These are phyloP conservation scores for Gerris lacustris DNA, from an alignment of 2,888 invertebrate genomes.

Conservation along the genomic window DNA sequence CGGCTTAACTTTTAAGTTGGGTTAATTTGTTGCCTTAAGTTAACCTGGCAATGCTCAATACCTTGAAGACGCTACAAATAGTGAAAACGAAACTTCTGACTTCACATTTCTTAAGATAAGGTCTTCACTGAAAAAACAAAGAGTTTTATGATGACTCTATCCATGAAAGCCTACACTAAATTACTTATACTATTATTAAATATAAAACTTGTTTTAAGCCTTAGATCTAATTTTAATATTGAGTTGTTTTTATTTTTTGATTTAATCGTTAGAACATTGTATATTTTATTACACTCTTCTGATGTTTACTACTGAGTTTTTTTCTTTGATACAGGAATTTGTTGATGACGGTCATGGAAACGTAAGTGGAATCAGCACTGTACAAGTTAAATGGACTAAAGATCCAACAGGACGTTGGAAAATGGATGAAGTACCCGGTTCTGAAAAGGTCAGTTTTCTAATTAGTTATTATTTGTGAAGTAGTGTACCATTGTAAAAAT, in stretches of 20 bases:
- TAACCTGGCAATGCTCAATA: too few species aligned
- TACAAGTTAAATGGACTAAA: constrained; percentile 87
- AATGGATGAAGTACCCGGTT: constrained; percentile 73
- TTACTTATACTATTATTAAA: not conserved
- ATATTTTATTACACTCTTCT: not conserved
- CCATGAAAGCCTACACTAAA: too few species aligned
- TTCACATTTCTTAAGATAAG: too few species aligned
- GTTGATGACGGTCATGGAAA: constrained; percentile 78
- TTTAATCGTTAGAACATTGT: not conserved
- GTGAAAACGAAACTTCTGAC: too few species aligned
- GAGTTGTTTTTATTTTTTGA: too few species aligned
- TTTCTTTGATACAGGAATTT: constrained; percentile 53
- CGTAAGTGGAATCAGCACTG: constrained; percentile 81
- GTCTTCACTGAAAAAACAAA: too few species aligned
- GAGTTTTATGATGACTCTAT: too few species aligned
- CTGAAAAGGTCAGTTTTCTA: constrained; percentile 45
- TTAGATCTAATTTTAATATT: not conserved
- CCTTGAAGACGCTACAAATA: too few species aligned
- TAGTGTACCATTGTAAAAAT: not conserved
- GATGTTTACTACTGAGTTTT: not conserved
- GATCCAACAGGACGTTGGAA: constrained; percentile 86
- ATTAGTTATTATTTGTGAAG: not conserved
- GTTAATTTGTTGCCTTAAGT: too few species aligned
- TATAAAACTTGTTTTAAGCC: not conserved
- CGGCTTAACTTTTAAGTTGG: too few species aligned